These are phyloP conservation scores for Uloborus diversus DNA, from an alignment of 1,140 invertebrate genomes.

Conservation along the genomic window DNA sequence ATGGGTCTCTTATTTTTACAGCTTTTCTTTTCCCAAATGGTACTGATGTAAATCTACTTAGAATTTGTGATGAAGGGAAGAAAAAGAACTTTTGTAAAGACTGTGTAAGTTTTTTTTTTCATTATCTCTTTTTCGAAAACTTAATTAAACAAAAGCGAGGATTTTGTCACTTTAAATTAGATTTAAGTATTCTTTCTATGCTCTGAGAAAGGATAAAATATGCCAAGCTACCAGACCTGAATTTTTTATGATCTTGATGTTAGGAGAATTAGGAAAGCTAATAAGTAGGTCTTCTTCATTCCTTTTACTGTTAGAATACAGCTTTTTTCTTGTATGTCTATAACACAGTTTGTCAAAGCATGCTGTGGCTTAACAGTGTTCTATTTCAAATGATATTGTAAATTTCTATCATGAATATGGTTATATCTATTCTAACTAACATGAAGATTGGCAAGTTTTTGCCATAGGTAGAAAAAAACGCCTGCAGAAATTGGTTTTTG, in stretches of 20 bases:
- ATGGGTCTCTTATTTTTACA: no score
- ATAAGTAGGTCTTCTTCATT: neutral
- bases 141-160: neutral
- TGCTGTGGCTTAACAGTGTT: no score
- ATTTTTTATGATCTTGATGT: neutral
- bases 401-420: no score
- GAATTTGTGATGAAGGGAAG: conserved; percentile 80
- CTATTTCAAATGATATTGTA: no score
- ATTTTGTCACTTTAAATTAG: neutral
- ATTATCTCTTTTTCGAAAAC: neutral
- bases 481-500: no score
- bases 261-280: neutral
- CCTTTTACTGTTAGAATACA: no score
- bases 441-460: no score
- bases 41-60: conserved; percentile 80
- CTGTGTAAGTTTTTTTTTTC: conserved; percentile 69
- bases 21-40: conserved; percentile 86
- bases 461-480: no score
- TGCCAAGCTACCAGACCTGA: neutral
- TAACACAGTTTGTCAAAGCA: no score
- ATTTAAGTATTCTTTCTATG: neutral
- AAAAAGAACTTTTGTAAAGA: conserved; percentile 91
- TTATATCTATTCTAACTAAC: no score
- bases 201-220: neutral
- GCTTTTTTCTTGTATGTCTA: no score